phyloP scores from a whole-genome alignment of 1,140 invertebrate genomes.

The Meloidogyne hapla region DNA sequence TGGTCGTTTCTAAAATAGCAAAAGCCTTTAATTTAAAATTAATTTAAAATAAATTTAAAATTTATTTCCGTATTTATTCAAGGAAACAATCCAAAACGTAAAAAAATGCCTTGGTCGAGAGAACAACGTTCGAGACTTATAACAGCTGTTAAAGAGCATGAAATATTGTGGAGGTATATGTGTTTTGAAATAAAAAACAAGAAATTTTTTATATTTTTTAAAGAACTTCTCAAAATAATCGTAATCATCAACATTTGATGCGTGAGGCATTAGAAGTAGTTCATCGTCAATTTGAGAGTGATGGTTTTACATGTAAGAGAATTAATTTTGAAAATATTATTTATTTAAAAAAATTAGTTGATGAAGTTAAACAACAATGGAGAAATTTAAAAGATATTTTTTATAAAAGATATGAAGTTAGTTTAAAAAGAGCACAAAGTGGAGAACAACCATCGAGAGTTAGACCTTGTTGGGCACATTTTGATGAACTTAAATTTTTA shows the following conservation, averaged over 20 bases:
- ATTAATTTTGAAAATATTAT: neutral
- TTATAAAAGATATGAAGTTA: conserved; percentile 14
- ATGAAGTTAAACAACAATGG: conserved; percentile 18
- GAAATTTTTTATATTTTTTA: neutral
- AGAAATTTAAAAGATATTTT: conserved; percentile 23
- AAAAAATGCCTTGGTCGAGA: neutral
- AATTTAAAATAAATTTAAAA: neutral
- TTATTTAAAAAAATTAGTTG: neutral
- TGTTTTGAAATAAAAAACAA: neutral
- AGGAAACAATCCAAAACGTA: neutral
- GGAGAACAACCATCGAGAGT: neutral
- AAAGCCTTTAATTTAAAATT: neutral
- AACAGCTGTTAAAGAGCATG: conserved; percentile 1
- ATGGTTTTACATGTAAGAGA: conserved; percentile 12
- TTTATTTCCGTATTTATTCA: neutral
- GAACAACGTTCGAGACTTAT: conserved; percentile 19
- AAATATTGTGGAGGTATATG: neutral
- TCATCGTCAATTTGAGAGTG: conserved; percentile 5
- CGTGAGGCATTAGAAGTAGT: conserved; percentile 10
- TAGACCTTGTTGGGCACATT: conserved; percentile 12
- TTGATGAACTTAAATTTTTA: conserved; percentile 21
- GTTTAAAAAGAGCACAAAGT: neutral
- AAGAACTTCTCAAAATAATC: neutral
- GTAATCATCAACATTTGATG: neutral
- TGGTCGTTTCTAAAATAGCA: neutral